Conservation (phyloP, 2,797 vertebrate species). For the Esox lucius region DNA sequence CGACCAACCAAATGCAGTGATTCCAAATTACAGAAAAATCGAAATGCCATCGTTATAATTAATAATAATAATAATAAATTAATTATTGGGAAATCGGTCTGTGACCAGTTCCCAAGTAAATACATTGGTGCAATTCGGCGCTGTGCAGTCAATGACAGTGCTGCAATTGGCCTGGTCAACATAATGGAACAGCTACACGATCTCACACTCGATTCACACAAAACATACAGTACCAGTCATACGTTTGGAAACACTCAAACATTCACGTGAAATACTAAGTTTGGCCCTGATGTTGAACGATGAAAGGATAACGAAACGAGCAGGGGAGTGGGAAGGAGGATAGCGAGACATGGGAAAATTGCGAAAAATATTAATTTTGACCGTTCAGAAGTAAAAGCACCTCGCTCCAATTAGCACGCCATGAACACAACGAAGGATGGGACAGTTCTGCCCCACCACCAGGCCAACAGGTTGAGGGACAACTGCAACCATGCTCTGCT, state of each 20-base stretch:
- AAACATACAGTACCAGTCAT: too few species aligned
- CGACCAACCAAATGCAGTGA: not conserved
- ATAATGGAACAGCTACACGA: too few species aligned
- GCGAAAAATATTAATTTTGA: not conserved
- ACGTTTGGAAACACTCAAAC: too few species aligned
- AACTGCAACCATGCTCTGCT: conserved; percentile 19
- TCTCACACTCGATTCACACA: too few species aligned
- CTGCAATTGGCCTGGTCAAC: too few species aligned
- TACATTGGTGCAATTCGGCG: too few species aligned
- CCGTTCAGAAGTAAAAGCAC: not conserved
- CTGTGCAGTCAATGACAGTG: too few species aligned
- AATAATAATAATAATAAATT: too few species aligned
- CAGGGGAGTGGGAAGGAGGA: not conserved
- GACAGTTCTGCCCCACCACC: conserved; percentile 1
- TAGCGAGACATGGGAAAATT: not conserved
- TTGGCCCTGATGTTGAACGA: too few species aligned
- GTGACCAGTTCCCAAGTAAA: too few species aligned
- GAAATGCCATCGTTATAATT: not conserved
- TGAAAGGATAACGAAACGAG: not conserved
- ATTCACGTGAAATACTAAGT: too few species aligned
- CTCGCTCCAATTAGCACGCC: not conserved
- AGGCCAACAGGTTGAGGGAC: conserved; percentile 23
- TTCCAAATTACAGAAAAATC: conserved; percentile 6
- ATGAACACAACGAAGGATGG: conserved; percentile 39
- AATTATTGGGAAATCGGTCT: not conserved